Evolutionary conservation across 1,140 invertebrate species (phyloP).

Genomic region (Muscidifurax raptorellus): DNA sequence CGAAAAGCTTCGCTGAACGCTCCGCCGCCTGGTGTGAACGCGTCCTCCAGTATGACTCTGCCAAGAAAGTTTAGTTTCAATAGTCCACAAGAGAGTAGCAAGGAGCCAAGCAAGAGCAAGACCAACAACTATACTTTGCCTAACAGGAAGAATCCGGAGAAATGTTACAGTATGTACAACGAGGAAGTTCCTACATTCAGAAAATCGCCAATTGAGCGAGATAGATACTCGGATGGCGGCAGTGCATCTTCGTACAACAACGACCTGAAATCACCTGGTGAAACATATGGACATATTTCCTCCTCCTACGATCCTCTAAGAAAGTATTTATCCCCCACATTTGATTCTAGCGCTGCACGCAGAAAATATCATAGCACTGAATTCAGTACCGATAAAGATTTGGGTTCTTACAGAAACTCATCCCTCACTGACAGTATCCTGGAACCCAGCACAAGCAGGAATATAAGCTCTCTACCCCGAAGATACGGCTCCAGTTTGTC

Average conservation of each 20-base stretch:
- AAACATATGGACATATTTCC: constrained; percentile 56
- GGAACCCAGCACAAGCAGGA: constrained; percentile 41
- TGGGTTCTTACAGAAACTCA: constrained; percentile 53
- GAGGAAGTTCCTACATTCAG: constrained; percentile 54
- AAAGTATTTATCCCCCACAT: constrained; percentile 64
- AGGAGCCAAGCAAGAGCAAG: not conserved
- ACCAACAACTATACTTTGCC: constrained; percentile 41
- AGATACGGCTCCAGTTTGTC: constrained; percentile 64
- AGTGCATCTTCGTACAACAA: constrained; percentile 53
- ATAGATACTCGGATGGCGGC: constrained; percentile 63
- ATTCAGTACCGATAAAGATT: constrained; percentile 58
- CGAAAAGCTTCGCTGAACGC: constrained; percentile 73
- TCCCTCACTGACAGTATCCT: constrained; percentile 38
- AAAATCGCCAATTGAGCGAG: constrained; percentile 66
- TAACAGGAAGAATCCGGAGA: constrained; percentile 58
- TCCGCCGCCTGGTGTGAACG: constrained; percentile 60
- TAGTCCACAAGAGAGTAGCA: not conserved
- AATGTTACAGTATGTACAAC: constrained; percentile 63
- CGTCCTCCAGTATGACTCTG: constrained; percentile 62
- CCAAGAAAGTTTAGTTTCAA: constrained; percentile 69
- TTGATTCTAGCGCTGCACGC: constrained; percentile 56
- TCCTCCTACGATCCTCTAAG: constrained; percentile 66
- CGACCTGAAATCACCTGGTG: constrained; percentile 61
- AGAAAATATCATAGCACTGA: constrained; percentile 66
- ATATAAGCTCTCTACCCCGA: constrained; percentile 57